Evolutionary conservation across 2,888 invertebrate genomes (phyloP).

Genomic region (Furcula furcula): DNA sequence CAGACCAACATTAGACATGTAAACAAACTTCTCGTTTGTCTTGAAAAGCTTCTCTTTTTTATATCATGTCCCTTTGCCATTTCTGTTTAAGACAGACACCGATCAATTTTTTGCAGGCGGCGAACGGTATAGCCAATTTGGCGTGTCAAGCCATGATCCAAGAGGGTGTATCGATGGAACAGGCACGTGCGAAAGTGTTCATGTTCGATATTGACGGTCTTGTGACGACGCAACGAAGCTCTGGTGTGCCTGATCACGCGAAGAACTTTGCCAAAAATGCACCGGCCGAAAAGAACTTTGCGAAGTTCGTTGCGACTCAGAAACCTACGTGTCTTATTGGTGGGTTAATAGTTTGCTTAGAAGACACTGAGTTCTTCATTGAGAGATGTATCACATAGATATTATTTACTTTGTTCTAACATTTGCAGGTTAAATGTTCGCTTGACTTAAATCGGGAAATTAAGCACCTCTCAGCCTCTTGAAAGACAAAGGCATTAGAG

Average conservation of each 20-base stretch:
- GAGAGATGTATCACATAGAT: too few relatives aligned
- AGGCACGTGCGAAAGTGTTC: slow-evolving; percentile 91
- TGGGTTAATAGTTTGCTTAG: slow-evolving; percentile 53
- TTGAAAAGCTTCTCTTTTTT: too few relatives aligned
- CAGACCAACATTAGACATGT: too few relatives aligned
- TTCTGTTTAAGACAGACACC: too few relatives aligned
- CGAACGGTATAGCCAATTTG: slow-evolving; percentile 93
- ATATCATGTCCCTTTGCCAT: too few relatives aligned
- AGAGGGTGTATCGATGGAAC: slow-evolving; percentile 71
- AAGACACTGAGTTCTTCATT: too few relatives aligned
- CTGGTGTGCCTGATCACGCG: slow-evolving; percentile 84
- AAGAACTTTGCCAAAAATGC: slow-evolving; percentile 86
- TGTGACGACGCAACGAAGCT: slow-evolving; percentile 83
- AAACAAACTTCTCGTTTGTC: too few relatives aligned
- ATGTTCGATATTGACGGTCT: slow-evolving; percentile 96
- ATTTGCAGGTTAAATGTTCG: too few relatives aligned
- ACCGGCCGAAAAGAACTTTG: slow-evolving; percentile 86
- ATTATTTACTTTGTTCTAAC: too few relatives aligned
- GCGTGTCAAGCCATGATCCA: slow-evolving; percentile 91
- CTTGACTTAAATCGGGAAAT: too few relatives aligned
- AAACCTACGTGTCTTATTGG: slow-evolving; percentile 93
- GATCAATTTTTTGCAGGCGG: slow-evolving; percentile 87
- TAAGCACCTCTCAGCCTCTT: too few relatives aligned
- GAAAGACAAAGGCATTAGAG: too few relatives aligned
- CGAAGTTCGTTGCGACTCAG: slow-evolving; percentile 86